Percentiles rank a stretch among this genome's conserved stretches.
Evolutionary conservation across 1,140 invertebrate genomes (phyloP).

Genomic region (Drosophila teissieri): DNA sequence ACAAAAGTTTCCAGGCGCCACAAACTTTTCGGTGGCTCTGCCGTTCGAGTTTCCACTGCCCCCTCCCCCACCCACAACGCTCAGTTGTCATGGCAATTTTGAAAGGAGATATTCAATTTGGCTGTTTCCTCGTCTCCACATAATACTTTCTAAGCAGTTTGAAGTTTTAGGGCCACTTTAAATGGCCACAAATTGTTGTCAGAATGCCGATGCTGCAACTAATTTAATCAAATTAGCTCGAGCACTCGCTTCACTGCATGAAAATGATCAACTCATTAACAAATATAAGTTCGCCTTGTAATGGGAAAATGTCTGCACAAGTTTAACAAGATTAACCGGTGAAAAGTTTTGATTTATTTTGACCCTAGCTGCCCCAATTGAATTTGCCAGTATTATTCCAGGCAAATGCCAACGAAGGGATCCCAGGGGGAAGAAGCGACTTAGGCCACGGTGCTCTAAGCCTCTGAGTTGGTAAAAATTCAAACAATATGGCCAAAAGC

Average conservation of each 20-base stretch:
- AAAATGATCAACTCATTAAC: conserved; percentile 34
- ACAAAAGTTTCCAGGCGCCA: conserved; percentile 62
- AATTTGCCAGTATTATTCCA: conserved; percentile 52
- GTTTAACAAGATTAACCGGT: conserved; percentile 3
- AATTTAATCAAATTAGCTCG: conserved; percentile 47
- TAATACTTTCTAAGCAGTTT: conserved; percentile 61
- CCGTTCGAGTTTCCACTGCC: neutral
- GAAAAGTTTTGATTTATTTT: neutral
- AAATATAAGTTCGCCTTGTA: neutral
- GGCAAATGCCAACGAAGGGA: conserved; percentile 12
- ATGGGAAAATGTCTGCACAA: neutral
- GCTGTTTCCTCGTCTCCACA: conserved; percentile 16
- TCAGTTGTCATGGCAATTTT: conserved; percentile 64
- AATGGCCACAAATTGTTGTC: conserved; percentile 59
- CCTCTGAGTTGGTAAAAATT: conserved; percentile 54
- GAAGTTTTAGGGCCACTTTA: conserved; percentile 49
- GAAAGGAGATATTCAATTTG: conserved; percentile 66
- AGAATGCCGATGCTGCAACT: conserved; percentile 38
- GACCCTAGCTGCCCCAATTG: conserved; percentile 25
- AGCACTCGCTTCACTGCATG: conserved; percentile 20
- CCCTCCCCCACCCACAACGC: too few relatives aligned
- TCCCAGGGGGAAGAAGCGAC: neutral
- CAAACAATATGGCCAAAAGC: conserved; percentile 72
- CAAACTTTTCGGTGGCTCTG: conserved; percentile 43
- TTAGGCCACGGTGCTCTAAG: conserved; percentile 28